These are phyloP conservation scores for Mesorhabditis belari DNA, from an alignment of 2,888 invertebrate genomes.

Conservation along the genomic window DNA sequence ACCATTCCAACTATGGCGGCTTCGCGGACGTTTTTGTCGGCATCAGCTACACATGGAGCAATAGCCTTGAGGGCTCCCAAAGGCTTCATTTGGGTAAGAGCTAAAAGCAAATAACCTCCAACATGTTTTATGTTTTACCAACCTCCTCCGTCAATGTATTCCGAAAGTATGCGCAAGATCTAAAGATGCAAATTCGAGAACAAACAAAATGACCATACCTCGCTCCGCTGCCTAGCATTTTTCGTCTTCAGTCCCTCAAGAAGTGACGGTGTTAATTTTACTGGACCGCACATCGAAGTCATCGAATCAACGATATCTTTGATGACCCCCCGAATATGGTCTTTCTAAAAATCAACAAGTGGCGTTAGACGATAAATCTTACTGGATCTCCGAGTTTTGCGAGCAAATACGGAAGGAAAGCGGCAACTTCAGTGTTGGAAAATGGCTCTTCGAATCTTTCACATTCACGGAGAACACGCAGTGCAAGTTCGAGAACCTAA, in stretches of 20 bases:
- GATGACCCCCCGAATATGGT: not conserved
- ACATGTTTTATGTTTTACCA: not conserved
- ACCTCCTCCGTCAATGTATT: conserved; percentile 7
- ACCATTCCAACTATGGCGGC: conserved; percentile 90
- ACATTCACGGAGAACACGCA: conserved; percentile 58
- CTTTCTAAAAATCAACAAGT: not conserved
- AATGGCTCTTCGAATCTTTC: conserved; percentile 64
- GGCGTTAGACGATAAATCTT: conserved; percentile 20
- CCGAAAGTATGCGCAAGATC: conserved; percentile 1
- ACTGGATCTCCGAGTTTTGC: conserved; percentile 65
- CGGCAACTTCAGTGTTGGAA: conserved; percentile 75
- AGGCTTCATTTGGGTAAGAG: conserved; percentile 1
- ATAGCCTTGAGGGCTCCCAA: conserved; percentile 75
- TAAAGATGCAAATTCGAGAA: not conserved
- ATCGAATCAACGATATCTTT: conserved; percentile 25
- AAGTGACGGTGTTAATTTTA: conserved; percentile 24
- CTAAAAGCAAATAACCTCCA: not conserved
- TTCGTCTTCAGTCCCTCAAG: conserved; percentile 86
- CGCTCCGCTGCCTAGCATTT: conserved; percentile 89
- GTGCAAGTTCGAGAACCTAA: conserved; percentile 19
- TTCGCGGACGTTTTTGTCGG: conserved; percentile 89
- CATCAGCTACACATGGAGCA: conserved; percentile 86
- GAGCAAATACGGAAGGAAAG: conserved; percentile 88
- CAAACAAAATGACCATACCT: conserved; percentile 53
- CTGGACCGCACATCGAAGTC: conserved; percentile 23